Base-by-base conservation (phyloP, 2,113 vertebrate species). In the Gadus chalcogrammus region DNA sequence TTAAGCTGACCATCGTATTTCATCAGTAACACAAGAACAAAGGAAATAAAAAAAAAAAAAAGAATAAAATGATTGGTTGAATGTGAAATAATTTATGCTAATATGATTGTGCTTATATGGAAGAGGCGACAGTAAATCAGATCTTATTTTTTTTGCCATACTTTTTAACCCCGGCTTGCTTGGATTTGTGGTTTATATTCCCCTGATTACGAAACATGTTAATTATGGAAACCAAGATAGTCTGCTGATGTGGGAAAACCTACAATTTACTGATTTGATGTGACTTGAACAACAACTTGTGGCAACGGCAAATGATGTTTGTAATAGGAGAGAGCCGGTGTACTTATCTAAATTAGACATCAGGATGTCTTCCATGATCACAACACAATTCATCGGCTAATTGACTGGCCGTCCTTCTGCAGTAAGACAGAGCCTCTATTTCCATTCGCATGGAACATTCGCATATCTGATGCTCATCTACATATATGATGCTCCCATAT, bases 281-380 rank as follows among this genome's bases (percentile, higher is more conserved):
- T 76, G 68, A 70, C 70, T 48, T 48, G 42, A 48, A 48, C 42
- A 48, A 9, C 42, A 48, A 31, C 69, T 35, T 70, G 83, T 79
- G 82, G 64, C 76, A 85, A 86, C 79, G 74, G 72, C 68, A 71
- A 76, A 75, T 80, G 87, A 87, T 48, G 42, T 12, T 48, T 48
- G 42, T 48, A 48, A 48, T 48, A 48, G 8, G 71, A 70, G 69
- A 77, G 84, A 86, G 85, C 84, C 76, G 77, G 84, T 83, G 88
- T 87, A 87, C 87, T 88, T 85, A 75, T 69, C 64, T 79, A 69
- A 87, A 87, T 89, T 79, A 86, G 77, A 82, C 81, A 48, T 60
- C 5, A 60, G 69, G 76, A 74, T 27, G 16, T 53, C 68, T 65
- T 71, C 75, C 71, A 70, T 77, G 78, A 84, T 86, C 78, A 70